Evolutionary conservation across 2,888 invertebrate species (phyloP), one percentile per base, ranked within the genome.

Genomic region (Aspidiotus rigidus): DNA sequence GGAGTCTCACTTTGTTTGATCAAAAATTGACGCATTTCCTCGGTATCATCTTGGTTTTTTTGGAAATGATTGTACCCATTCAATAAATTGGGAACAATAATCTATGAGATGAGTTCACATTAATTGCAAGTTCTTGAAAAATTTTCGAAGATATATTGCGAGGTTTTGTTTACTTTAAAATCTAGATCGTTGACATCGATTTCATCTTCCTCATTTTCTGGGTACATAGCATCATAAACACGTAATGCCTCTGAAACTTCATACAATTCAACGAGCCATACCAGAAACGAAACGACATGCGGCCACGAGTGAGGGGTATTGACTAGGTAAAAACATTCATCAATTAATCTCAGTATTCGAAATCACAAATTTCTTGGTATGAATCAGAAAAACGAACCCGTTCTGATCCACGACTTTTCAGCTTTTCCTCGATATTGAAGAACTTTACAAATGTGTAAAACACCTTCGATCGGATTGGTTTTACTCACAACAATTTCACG

Each of bases 271-370:
- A 72, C 72, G 40, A 72, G 39, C 72, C 72, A 72, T 11, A 70
- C 59, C 39, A 72, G 57, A 62, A 72, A 59, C 10, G 71, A 71
- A 16, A 72, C 64, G 7, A 72, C 72, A 61, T 72, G 70, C 8
- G 72, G 71, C 70, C 70, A 72, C 17, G 70, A 70, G 62, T 72
- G 72, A 28, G 70, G 69, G 53, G 72, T 69, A 69, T 71, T 71
- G 7, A 72, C 72, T 72, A n/a, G 15, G 64, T 54, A 0, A 53
- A 42, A 1, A 60, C 62, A 63, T 16, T 8, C 0, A 53, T 57
- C 15, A 67, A 55, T n/a, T 42, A 40, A 62, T n/a, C 2, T 41
- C 41, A 17, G 17, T 17, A 13, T 16, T 55, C 15, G 17, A 7
- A 7, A 62, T 62, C 44, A 28, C 49, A 6, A 16, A 9, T 16